Evolutionary conservation across 1,140 invertebrate genomes (phyloP).

Genomic region (Diachasma alloeum): DNA sequence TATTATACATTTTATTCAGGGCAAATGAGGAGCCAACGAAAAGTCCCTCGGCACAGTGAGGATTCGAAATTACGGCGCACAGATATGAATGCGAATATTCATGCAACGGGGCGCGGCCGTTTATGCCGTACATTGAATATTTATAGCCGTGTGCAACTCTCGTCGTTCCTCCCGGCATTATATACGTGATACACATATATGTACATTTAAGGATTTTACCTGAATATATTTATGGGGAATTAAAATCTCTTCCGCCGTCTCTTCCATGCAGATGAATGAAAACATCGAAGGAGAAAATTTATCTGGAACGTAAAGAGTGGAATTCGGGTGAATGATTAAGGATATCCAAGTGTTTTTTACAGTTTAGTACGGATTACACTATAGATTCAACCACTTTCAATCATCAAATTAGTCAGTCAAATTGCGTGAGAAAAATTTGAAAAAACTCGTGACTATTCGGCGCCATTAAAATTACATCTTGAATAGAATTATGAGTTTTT

Average conservation of each 20-base stretch:
- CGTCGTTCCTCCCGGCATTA: not conserved
- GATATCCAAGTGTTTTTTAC: too few species aligned
- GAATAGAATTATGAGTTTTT: too few species aligned
- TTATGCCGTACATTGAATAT: constrained; percentile 37
- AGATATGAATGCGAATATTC: constrained; percentile 38
- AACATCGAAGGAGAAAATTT: not conserved
- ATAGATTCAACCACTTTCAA: too few species aligned
- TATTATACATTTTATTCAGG: constrained; percentile 23
- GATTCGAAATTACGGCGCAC: constrained; percentile 25
- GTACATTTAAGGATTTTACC: not conserved
- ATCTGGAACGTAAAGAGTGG: too few species aligned
- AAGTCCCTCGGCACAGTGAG: constrained; percentile 19
- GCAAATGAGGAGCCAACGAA: constrained; percentile 25
- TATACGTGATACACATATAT: not conserved
- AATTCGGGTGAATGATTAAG: too few species aligned
- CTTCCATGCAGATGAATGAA: not conserved
- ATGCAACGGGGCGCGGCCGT: constrained; percentile 26
- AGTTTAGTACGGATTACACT: too few species aligned
- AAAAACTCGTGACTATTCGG: too few species aligned
- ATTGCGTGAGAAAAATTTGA: too few species aligned
- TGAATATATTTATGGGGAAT: not conserved
- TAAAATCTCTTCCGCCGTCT: not conserved
- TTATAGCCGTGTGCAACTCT: constrained; percentile 29
- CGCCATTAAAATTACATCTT: too few species aligned
- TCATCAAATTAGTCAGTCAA: too few species aligned